These are phyloP conservation scores for Zele albiditarsus DNA, from an alignment of 2,888 invertebrate genomes.

Conservation along the genomic window DNA sequence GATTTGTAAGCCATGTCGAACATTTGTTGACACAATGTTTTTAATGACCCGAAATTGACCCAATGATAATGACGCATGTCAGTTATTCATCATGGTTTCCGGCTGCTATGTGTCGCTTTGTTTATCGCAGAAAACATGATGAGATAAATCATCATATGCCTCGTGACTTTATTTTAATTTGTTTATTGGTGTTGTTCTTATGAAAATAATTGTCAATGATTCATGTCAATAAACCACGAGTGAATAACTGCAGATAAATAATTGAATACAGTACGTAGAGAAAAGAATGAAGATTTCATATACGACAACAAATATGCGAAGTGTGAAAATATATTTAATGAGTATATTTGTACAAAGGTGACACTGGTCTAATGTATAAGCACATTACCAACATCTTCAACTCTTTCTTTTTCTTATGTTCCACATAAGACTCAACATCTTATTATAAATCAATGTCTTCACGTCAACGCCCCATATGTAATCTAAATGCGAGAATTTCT, in stretches of 20 bases:
- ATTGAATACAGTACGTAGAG: not conserved
- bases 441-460: constrained; percentile 74
- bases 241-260: not conserved
- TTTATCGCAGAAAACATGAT: not conserved
- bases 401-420: not conserved
- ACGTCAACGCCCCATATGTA: constrained; percentile 79
- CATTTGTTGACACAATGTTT: not conserved
- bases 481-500: constrained; percentile 79
- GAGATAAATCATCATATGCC: not conserved
- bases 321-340: not conserved
- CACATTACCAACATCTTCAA: constrained; percentile 60
- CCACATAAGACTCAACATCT: constrained; percentile 51
- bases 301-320: not conserved
- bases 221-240: too few relatives aligned
- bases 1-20: not conserved
- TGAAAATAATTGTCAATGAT: too few relatives aligned
- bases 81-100: not conserved
- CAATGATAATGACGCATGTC: not conserved
- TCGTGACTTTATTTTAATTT: not conserved
- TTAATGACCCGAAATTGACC: not conserved
- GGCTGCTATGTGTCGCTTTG: not conserved
- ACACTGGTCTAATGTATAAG: not conserved
- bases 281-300: not conserved
- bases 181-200: not conserved
- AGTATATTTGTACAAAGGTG: not conserved